These are phyloP conservation scores for Buathra laborator DNA, from an alignment of 2,888 invertebrate species.

Conservation along the genomic window DNA sequence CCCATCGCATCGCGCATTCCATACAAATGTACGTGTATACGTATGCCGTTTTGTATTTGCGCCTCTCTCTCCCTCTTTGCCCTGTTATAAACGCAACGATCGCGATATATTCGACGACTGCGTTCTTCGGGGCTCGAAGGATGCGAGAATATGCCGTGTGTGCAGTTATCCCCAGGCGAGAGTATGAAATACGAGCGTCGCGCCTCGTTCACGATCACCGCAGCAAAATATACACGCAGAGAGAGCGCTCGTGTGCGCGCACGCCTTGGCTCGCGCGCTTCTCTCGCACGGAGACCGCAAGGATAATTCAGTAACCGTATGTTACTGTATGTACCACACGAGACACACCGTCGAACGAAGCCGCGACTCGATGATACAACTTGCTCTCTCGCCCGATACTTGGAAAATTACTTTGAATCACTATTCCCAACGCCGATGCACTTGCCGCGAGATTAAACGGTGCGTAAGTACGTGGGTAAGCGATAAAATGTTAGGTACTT, in stretches of 20 bases:
- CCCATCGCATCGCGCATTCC: slow-evolving; percentile 1
- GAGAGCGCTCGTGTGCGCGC: slow-evolving; percentile 34
- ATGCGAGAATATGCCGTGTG: slow-evolving; percentile 50
- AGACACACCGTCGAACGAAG: slow-evolving; percentile 43
- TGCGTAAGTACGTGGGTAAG: slow-evolving; percentile 69
- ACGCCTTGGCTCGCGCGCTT: slow-evolving; percentile 26
- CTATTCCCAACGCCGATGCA: slow-evolving; percentile 67
- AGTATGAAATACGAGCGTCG: slow-evolving; percentile 75
- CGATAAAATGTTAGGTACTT: slow-evolving; percentile 70
- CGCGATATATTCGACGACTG: slow-evolving; percentile 63
- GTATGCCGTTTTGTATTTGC: slow-evolving; percentile 10
- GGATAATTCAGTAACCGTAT: slow-evolving; percentile 73
- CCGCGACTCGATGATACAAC: background rate
- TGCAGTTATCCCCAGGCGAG: slow-evolving; percentile 75
- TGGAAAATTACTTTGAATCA: slow-evolving; percentile 70
- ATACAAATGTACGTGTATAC: background rate
- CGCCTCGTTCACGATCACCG: slow-evolving; percentile 66
- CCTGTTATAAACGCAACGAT: slow-evolving; percentile 47
- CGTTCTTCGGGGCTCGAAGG: slow-evolving; percentile 24
- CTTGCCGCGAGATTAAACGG: slow-evolving; percentile 73
- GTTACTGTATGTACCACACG: background rate
- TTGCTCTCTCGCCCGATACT: slow-evolving; percentile 66
- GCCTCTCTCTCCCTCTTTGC: slow-evolving; percentile 19
- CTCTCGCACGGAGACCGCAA: slow-evolving; percentile 63
- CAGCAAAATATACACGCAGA: slow-evolving; percentile 59